Evolutionary conservation across 2,113 vertebrate species (phyloP), one percentile per base, ranked within the genome.

Genomic region (Perca flavescens): DNA sequence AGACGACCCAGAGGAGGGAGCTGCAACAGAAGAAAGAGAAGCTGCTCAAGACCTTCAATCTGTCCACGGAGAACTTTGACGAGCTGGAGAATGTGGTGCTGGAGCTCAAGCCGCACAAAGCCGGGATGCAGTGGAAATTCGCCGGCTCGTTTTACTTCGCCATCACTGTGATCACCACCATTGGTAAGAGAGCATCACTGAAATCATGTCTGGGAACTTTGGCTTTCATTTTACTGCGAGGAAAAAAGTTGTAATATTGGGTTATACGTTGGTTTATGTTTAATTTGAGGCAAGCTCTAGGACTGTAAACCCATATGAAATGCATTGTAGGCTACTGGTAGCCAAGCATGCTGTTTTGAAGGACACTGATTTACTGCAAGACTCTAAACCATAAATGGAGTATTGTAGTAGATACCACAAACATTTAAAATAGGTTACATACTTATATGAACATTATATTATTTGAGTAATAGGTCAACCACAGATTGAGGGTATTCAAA

Each of bases 131-230:
- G 96, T 98, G 97, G 97, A 95, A 92, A 88, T 98, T 98, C 94
- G 96, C 97, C 60, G 97, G 97, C 25, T 98, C 97, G 54, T 98
- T 99, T 92, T 99, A 99, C 93, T 99, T 99, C 94, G 97, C 97
- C 93, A 98, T 99, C 95, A 98, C 97, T 76, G 97, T 99, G 91
- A 98, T 99, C 94, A 99, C 97, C 34, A 99, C 97, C 31, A 99
- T 99, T 93, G 97, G 97, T 99, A 96, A 92, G 94, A 64, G 19
- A 47, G 21, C 60, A 19, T 4, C 22, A 11, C 2, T 22, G 28
- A 46, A 57, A 22, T 22, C n/a, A 2, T 31, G 21, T n/a, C 13
- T 34, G 61, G 25, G 12, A 68, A 78, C n/a, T 78, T 50, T 72
- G 43, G 14, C 22, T 77, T 22, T 74, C 17, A 13, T 58, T 74